Conservation (phyloP, 1,140 invertebrate species). For the Pissodes strobi region DNA sequence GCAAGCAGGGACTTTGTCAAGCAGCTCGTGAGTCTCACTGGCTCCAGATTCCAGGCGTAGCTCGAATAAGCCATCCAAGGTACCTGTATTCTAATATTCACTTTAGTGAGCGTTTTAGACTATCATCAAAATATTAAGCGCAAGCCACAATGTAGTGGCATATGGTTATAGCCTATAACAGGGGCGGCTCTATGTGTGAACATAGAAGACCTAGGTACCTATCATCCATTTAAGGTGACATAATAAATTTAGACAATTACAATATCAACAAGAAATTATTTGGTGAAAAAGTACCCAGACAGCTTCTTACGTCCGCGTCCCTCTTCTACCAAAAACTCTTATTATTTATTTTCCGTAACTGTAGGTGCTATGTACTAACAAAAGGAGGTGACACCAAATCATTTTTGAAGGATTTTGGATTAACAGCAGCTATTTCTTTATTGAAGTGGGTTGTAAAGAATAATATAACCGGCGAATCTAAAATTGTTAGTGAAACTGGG, state of each 20-base stretch:
- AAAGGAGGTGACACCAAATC: conserved; percentile 41
- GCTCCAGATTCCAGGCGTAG: conserved; percentile 60
- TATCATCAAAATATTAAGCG: not conserved
- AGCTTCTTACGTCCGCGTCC: too few species aligned
- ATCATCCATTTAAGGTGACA: too few species aligned
- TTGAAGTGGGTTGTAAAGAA: conserved; percentile 74
- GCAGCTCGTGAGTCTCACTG: conserved; percentile 64
- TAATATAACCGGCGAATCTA: conserved; percentile 55
- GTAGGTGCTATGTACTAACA: conserved; percentile 57
- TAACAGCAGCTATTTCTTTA: conserved; percentile 81
- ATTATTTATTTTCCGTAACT: too few species aligned
- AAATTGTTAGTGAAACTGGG: conserved; percentile 56
- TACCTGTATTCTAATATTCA: conserved; percentile 56
- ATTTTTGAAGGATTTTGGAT: conserved; percentile 62
- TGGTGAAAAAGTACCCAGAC: too few species aligned
- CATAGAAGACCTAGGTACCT: too few species aligned
- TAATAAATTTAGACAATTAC: too few species aligned
- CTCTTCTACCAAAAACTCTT: too few species aligned
- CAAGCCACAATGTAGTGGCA: too few species aligned
- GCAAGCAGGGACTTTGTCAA: conserved; percentile 65
- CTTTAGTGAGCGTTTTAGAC: not conserved
- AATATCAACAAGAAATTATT: too few species aligned
- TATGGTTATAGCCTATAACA: too few species aligned
- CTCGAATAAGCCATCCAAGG: conserved; percentile 62
- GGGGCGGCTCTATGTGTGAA: too few species aligned